phyloP scores from a whole-genome alignment of 1,140 invertebrate genomes.

The Parapsyche elsis region DNA sequence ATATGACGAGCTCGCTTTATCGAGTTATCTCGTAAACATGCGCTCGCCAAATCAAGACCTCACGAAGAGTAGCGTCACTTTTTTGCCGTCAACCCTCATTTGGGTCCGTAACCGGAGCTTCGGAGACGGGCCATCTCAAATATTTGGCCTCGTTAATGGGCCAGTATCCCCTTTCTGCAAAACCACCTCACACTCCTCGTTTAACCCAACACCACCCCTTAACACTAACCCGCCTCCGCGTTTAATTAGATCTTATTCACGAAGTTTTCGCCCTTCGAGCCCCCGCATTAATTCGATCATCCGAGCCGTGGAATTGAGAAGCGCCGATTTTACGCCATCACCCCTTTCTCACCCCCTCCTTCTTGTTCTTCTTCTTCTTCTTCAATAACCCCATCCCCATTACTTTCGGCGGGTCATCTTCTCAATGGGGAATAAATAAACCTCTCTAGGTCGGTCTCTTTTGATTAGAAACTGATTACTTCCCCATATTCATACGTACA shows the following conservation, averaged over 20 bases:
- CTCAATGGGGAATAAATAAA: neutral
- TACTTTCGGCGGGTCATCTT: neutral
- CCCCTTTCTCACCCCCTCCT: too few relatives aligned
- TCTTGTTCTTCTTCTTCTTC: too few relatives aligned
- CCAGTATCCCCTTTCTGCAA: neutral
- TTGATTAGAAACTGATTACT: constrained; percentile 1
- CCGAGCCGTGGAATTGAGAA: constrained; percentile 28
- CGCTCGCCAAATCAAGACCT: neutral
- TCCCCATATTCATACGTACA: too few relatives aligned
- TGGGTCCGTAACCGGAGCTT: neutral
- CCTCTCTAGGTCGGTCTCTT: neutral
- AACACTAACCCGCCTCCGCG: neutral
- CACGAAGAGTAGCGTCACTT: constrained; percentile 17
- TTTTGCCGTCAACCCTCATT: constrained; percentile 29
- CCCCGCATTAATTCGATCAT: constrained; percentile 39
- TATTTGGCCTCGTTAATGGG: constrained; percentile 36
- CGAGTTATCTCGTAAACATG: constrained; percentile 2
- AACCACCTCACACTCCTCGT: neutral
- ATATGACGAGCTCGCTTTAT: neutral
- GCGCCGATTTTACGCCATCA: neutral
- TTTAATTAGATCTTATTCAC: constrained; percentile 44
- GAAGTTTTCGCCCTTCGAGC: constrained; percentile 20
- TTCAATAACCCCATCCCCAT: too few relatives aligned
- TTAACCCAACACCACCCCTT: constrained; percentile 11
- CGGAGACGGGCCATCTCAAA: constrained; percentile 36